Evolutionary conservation across 2,113 vertebrate genomes (phyloP).

Genomic region (Formicarius rufipectus): DNA sequence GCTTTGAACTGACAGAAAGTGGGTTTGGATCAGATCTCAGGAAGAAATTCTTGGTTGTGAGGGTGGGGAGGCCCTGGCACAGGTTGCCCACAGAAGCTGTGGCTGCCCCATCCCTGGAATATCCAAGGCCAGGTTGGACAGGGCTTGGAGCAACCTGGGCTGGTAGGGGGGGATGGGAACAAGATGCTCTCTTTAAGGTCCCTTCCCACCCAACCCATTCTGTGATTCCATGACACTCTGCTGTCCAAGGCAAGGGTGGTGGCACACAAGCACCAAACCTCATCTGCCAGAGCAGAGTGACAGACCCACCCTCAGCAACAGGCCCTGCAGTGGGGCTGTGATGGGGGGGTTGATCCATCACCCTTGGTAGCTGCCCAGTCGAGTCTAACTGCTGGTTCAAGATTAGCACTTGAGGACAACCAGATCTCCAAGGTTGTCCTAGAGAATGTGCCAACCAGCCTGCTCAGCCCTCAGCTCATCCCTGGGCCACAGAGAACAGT

Average conservation of each 20-base stretch:
- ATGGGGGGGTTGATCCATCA: neutral
- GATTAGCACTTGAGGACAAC: neutral
- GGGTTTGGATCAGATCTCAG: neutral
- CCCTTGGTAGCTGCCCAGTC: neutral
- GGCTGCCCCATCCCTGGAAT: neutral
- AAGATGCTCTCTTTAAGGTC: neutral
- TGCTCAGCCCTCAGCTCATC: neutral
- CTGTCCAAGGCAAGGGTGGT: neutral
- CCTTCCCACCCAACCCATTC: neutral
- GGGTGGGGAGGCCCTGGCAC: rapidly evolving
- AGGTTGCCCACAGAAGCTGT: neutral
- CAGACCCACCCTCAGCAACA: neutral
- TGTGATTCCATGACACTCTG: rapidly evolving
- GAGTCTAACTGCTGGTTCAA: neutral
- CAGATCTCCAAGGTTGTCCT: neutral
- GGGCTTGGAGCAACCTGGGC: neutral
- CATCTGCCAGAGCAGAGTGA: neutral
- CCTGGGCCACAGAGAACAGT: neutral
- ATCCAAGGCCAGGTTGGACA: rapidly evolving
- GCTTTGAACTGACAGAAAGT: too few relatives aligned
- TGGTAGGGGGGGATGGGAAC: neutral
- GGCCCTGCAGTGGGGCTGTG: neutral
- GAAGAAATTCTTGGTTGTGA: neutral
- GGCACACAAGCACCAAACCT: neutral
- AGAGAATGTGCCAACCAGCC: too few relatives aligned